Percentiles rank a stretch among this genome's conserved stretches.
phyloP scores from a whole-genome alignment of 2,888 invertebrate species.

The Chromoteleia sp. region DNA sequence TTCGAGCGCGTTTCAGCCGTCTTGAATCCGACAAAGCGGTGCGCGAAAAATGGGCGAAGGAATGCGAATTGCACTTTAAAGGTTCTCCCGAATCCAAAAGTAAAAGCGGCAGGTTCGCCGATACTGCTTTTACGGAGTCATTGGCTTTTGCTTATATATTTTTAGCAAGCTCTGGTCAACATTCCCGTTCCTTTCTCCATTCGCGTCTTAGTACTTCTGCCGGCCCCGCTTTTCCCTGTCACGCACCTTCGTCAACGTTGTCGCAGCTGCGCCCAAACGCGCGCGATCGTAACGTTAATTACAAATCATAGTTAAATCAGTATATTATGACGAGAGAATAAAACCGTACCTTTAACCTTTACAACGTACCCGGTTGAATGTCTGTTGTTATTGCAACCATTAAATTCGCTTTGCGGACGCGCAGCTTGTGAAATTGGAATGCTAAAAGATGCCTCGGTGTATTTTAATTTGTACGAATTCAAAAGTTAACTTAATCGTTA shows the following conservation, averaged over 20 bases:
- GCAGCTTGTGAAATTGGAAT: too few species aligned
- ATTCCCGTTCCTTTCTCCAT: slow-evolving; percentile 73
- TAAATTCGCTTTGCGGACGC: too few species aligned
- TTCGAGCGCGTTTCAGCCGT: slow-evolving; percentile 8
- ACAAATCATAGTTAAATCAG: slow-evolving; percentile 65
- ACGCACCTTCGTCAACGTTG: slow-evolving; percentile 65
- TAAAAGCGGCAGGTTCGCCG: slow-evolving; percentile 73
- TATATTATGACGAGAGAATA: slow-evolving; percentile 54
- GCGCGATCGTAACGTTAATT: slow-evolving; percentile 72
- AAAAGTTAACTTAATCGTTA: too few species aligned
- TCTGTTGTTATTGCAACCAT: too few species aligned
- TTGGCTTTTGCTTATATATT: slow-evolving; percentile 77
- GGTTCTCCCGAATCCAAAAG: slow-evolving; percentile 74
- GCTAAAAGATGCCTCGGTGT: too few species aligned
- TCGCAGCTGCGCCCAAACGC: slow-evolving; percentile 72
- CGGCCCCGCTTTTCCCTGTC: slow-evolving; percentile 63
- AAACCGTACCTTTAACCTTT: too few species aligned
- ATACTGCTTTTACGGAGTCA: slow-evolving; percentile 72
- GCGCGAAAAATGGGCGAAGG: slow-evolving; percentile 63
- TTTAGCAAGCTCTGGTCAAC: slow-evolving; percentile 76
- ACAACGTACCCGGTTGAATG: too few species aligned
- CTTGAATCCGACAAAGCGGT: slow-evolving; percentile 22
- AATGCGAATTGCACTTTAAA: slow-evolving; percentile 67
- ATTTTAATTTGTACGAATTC: too few species aligned
- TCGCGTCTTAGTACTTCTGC: slow-evolving; percentile 59